phyloP scores from a whole-genome alignment of 2,797 vertebrate genomes.

The Garrulus glandarius region DNA sequence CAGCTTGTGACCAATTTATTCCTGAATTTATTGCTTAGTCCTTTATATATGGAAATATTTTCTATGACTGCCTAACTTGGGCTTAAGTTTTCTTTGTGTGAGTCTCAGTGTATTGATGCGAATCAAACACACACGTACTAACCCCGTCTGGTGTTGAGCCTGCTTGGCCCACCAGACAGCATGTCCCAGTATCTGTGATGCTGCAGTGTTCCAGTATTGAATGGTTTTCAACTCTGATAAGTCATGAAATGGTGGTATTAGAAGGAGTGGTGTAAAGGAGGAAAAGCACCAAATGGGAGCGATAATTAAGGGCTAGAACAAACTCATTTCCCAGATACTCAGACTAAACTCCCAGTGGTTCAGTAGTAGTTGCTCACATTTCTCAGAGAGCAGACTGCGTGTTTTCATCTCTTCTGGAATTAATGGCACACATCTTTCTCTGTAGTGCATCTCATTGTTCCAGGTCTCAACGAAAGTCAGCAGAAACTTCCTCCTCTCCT shows the following conservation, averaged over 20 bases:
- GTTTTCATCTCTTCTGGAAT: not conserved
- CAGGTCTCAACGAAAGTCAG: slow-evolving; percentile 73
- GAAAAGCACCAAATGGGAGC: not conserved
- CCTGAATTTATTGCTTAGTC: not conserved
- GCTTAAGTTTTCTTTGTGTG: not conserved
- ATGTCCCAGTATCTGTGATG: not conserved
- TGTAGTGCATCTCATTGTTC: slow-evolving; percentile 77
- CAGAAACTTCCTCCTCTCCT: slow-evolving; percentile 71
- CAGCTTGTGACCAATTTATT: not conserved
- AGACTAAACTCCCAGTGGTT: not conserved
- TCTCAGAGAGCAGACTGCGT: not conserved
- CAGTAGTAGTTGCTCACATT: not conserved
- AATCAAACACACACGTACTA: not conserved
- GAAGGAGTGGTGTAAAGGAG: not conserved
- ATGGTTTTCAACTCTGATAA: not conserved
- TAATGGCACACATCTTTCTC: slow-evolving; percentile 10
- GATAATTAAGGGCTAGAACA: not conserved
- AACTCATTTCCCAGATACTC: not conserved
- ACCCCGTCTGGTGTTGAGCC: not conserved
- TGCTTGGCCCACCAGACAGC: not conserved
- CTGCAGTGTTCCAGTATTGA: not conserved
- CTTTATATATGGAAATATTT: not conserved
- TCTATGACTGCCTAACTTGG: not conserved
- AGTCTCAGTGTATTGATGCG: not conserved
- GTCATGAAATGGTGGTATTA: not conserved